phyloP scores from a whole-genome alignment of 35 echinoderm and acorn worm species.

The Apostichopus japonicus region DNA sequence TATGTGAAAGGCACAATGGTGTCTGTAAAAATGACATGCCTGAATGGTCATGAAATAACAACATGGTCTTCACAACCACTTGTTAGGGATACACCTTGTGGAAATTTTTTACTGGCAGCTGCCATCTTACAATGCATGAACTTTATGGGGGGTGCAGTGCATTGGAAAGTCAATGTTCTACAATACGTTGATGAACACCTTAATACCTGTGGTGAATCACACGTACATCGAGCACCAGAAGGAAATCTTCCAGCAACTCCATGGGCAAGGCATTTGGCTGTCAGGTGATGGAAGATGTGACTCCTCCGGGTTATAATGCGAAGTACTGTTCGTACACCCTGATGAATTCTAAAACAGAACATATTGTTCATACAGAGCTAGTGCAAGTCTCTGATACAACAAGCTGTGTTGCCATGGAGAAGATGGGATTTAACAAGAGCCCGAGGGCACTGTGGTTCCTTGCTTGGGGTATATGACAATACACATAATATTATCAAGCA shows the following conservation, averaged over 20 bases:
- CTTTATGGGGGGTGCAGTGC: neutral
- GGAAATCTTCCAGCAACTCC: too few relatives aligned
- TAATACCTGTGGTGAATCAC: too few relatives aligned
- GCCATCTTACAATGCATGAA: constrained; percentile 52
- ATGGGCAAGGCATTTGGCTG: too few relatives aligned
- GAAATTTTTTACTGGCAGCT: constrained; percentile 47
- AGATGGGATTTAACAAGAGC: neutral
- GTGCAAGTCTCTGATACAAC: neutral
- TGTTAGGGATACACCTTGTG: constrained; percentile 18
- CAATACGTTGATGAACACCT: too few relatives aligned
- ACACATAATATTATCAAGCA: too few relatives aligned
- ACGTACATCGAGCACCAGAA: neutral
- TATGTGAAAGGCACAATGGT: constrained; percentile 28
- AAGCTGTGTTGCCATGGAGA: constrained; percentile 3
- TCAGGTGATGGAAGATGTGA: too few relatives aligned
- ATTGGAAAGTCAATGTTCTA: too few relatives aligned
- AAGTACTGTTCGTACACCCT: constrained; percentile 5
- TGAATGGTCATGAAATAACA: constrained; percentile 29
- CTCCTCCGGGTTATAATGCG: too few relatives aligned
- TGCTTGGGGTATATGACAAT: too few relatives aligned
- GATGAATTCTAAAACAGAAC: neutral
- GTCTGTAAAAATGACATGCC: neutral
- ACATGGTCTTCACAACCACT: constrained; percentile 53
- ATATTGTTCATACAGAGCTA: neutral
- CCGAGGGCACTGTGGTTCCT: too few relatives aligned